These are phyloP conservation scores for Nothobranchius kuhntae DNA, from an alignment of 2,113 vertebrate species.

Conservation along the genomic window DNA sequence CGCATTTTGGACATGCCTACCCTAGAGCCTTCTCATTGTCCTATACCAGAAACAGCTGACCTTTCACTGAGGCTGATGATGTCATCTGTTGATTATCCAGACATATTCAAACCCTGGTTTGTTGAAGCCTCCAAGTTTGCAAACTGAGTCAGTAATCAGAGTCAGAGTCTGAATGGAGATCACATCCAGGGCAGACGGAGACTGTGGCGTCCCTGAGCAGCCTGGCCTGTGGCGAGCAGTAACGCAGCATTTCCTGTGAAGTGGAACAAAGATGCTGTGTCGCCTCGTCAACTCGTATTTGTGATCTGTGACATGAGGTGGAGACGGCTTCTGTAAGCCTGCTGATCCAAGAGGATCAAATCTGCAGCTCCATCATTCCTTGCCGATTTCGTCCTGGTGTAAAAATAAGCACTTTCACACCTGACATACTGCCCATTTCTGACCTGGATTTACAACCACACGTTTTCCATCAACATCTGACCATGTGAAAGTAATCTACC, in stretches of 20 bases:
- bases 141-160: not conserved
- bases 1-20: too few species aligned
- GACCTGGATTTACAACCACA: not conserved
- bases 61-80: not conserved
- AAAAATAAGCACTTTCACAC: not conserved
- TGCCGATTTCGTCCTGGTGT: conserved; percentile 1
- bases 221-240: not conserved
- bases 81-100: conserved; percentile 3
- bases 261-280: conserved; percentile 1
- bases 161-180: not conserved
- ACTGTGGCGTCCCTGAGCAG: not conserved
- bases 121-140: not conserved
- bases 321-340: conserved; percentile 18
- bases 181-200: not conserved
- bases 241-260: conserved; percentile 14
- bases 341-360: conserved; percentile 19
- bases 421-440: not conserved
- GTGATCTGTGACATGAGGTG: conserved; percentile 19
- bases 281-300: conserved; percentile 28
- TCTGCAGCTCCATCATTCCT: conserved; percentile 17
- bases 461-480: not conserved
- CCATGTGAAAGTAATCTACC: not conserved
- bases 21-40: too few species aligned
- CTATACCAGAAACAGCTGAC: not conserved
- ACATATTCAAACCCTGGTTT: not conserved